These are phyloP conservation scores for Nerophis lumbriciformis DNA, from an alignment of 2,113 vertebrate genomes.

Conservation along the genomic window DNA sequence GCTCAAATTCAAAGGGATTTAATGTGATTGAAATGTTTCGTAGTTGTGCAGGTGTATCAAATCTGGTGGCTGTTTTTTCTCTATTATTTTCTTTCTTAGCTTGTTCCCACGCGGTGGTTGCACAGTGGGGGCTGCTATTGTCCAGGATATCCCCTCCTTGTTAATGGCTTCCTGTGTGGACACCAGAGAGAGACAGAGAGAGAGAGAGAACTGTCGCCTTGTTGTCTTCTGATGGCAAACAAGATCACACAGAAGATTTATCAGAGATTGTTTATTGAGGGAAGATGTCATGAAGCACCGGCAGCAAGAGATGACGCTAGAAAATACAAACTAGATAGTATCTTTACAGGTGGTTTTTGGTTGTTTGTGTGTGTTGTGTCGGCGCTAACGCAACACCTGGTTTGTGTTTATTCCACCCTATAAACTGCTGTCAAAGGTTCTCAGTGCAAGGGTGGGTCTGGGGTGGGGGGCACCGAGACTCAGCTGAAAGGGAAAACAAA, in stretches of 20 bases:
- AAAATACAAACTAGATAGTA: conserved; percentile 35
- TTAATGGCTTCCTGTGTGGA: conserved; percentile 80
- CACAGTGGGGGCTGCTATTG: conserved; percentile 45
- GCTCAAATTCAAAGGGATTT: too few species aligned
- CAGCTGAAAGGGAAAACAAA: conserved; percentile 34
- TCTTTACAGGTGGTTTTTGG: background rate
- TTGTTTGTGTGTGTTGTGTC: background rate
- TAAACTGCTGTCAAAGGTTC: conserved; percentile 53
- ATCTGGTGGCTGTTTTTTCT: conserved; percentile 15
- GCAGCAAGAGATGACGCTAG: conserved; percentile 22
- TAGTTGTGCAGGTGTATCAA: too few species aligned
- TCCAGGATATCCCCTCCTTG: conserved; percentile 77
- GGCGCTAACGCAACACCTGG: conserved; percentile 57
- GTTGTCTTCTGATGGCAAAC: too few species aligned
- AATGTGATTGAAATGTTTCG: background rate
- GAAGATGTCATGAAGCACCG: conserved; percentile 36
- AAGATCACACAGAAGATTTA: conserved; percentile 19
- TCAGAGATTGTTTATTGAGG: conserved; percentile 58
- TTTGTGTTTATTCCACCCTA: conserved; percentile 61
- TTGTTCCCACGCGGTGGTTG: conserved; percentile 58
- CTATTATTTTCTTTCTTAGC: conserved; percentile 41
- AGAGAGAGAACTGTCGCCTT: background rate
- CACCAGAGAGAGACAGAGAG: conserved; percentile 39
- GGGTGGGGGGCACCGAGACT: conserved; percentile 34
- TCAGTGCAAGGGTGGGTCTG: conserved; percentile 24